phyloP scores from a whole-genome alignment of 2,113 vertebrate genomes.

The Indri indri region DNA sequence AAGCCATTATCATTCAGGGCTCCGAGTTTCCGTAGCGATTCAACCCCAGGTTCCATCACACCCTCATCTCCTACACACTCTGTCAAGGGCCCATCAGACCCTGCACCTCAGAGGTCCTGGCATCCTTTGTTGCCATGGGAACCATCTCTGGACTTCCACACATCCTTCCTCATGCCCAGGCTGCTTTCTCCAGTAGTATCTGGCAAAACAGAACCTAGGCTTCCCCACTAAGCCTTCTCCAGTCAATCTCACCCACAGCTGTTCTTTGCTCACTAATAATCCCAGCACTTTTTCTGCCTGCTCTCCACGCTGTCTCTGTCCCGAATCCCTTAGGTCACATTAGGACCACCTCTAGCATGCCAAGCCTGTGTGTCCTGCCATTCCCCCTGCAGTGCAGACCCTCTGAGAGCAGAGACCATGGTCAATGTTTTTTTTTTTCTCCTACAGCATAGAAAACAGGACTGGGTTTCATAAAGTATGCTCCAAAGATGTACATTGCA shows the following conservation, averaged over 20 bases:
- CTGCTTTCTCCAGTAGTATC: not conserved
- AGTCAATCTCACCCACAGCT: not conserved
- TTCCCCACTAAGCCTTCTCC: not conserved
- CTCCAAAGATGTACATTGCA: not conserved
- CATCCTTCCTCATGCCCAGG: not conserved
- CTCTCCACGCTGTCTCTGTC: fast-evolving
- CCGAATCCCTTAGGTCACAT: not conserved
- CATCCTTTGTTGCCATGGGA: not conserved
- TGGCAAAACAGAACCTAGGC: not conserved
- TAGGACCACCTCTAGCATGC: not conserved
- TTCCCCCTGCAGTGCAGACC: not conserved
- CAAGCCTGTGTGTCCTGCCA: fast-evolving
- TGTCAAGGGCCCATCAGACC: too few species aligned
- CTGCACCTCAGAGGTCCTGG: not conserved
- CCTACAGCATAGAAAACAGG: not conserved
- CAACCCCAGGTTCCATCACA: not conserved
- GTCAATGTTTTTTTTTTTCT: not conserved
- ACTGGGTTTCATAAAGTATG: not conserved
- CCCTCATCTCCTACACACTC: not conserved
- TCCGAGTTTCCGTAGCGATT: not conserved
- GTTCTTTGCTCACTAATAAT: not conserved
- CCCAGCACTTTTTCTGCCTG: not conserved
- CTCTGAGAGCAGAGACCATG: not conserved
- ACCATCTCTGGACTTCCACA: not conserved
- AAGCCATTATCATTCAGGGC: not conserved